A percentile compares a stretch with the other conserved stretches of the same genome.
phyloP scores from a whole-genome alignment of 1,140 invertebrate genomes.

The Caenorhabditis brenneri region DNA sequence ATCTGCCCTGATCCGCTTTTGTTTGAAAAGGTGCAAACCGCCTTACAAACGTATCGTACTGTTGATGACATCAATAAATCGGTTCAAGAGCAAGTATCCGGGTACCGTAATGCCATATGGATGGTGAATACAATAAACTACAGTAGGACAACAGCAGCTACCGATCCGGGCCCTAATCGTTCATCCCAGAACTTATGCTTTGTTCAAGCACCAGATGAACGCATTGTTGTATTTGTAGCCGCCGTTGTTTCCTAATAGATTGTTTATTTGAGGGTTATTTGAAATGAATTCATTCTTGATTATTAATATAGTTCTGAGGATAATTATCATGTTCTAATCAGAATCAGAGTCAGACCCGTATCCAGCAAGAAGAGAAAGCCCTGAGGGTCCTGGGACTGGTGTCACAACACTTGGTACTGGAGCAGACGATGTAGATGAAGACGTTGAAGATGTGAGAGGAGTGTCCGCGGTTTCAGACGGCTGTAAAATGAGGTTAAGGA shows the following conservation, averaged over 20 bases:
- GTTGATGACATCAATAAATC: conserved; percentile 37
- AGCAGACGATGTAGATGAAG: neutral
- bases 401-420: neutral
- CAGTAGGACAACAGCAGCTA: conserved; percentile 9
- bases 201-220: neutral
- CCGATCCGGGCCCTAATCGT: neutral
- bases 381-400: neutral
- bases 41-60: neutral
- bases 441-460: neutral
- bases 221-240: neutral
- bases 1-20: conserved; percentile 6
- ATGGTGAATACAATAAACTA: conserved; percentile 18
- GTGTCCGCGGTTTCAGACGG: neutral
- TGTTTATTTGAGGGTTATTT: too few species aligned
- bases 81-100: neutral
- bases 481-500: neutral
- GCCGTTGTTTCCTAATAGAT: neutral
- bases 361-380: conserved; percentile 23
- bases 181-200: conserved; percentile 18
- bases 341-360: conserved; percentile 38
- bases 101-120: conserved; percentile 15
- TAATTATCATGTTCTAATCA: too few species aligned
- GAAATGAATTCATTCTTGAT: too few species aligned
- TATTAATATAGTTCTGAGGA: too few species aligned
- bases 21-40: neutral